Evolutionary conservation across 2,113 vertebrate species (phyloP).

Genomic region (Cyphomyrus discorhynchus): DNA sequence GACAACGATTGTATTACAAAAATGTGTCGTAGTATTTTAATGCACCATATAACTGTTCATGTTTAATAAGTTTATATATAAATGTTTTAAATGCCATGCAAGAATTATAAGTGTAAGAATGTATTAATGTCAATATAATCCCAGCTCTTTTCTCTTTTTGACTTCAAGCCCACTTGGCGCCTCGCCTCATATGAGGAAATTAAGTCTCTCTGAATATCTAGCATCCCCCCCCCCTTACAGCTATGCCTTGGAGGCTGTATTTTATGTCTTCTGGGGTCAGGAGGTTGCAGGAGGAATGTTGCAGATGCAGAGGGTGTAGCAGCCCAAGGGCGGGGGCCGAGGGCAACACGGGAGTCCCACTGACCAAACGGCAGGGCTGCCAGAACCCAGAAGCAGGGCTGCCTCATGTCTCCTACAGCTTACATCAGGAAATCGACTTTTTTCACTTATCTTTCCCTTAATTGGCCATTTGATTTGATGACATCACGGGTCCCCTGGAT

Average conservation of each 20-base stretch:
- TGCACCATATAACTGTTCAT: neutral
- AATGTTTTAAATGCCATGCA: neutral
- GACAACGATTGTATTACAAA: neutral
- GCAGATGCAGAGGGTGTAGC: neutral
- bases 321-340: neutral
- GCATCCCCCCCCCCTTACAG: no score
- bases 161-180: neutral
- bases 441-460: neutral
- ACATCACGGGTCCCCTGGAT: neutral
- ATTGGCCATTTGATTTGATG: neutral
- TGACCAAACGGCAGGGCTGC: neutral
- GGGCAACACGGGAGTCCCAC: neutral
- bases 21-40: neutral
- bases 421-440: neutral
- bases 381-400: neutral
- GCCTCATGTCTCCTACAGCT: neutral
- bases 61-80: neutral
- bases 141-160: neutral
- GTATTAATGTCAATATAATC: neutral
- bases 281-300: neutral
- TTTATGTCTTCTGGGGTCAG: neutral
- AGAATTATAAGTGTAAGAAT: neutral
- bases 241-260: neutral
- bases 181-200: neutral
- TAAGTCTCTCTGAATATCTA: neutral